Conservation (phyloP, 2,888 invertebrate genomes). For the Apocheima hispidaria region DNA sequence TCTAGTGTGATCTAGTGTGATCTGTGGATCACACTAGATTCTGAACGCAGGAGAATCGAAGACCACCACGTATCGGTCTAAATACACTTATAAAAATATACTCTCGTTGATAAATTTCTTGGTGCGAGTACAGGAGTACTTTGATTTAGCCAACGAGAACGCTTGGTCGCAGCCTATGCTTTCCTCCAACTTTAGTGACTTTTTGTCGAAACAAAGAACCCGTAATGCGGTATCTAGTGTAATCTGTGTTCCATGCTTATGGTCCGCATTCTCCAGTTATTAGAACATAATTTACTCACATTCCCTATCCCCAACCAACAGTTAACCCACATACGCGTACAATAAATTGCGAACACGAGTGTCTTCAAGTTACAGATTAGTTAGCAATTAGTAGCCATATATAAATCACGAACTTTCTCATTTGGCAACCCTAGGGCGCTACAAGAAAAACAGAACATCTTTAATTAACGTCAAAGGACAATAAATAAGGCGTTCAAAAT, state of each 20-base stretch:
- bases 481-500: conserved; percentile 49
- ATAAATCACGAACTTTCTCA: conserved; percentile 41
- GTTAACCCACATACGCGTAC: conserved; percentile 4
- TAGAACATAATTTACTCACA: conserved; percentile 7
- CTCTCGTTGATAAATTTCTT: too few species aligned
- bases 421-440: conserved; percentile 34
- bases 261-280: neutral
- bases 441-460: conserved; percentile 44
- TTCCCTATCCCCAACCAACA: neutral
- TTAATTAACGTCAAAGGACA: conserved; percentile 47
- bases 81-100: too few species aligned
- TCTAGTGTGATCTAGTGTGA: too few species aligned
- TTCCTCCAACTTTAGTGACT: too few species aligned
- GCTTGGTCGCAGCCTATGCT: too few species aligned
- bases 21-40: too few species aligned
- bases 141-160: too few species aligned
- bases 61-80: too few species aligned
- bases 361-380: conserved; percentile 38
- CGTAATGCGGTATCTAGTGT: too few species aligned
- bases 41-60: too few species aligned
- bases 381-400: conserved; percentile 40
- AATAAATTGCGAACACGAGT: conserved; percentile 36
- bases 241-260: neutral
- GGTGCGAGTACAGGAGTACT: too few species aligned
- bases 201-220: too few species aligned